These are phyloP conservation scores for Pteria penguin DNA, from an alignment of 2,888 invertebrate species.

Conservation along the genomic window DNA sequence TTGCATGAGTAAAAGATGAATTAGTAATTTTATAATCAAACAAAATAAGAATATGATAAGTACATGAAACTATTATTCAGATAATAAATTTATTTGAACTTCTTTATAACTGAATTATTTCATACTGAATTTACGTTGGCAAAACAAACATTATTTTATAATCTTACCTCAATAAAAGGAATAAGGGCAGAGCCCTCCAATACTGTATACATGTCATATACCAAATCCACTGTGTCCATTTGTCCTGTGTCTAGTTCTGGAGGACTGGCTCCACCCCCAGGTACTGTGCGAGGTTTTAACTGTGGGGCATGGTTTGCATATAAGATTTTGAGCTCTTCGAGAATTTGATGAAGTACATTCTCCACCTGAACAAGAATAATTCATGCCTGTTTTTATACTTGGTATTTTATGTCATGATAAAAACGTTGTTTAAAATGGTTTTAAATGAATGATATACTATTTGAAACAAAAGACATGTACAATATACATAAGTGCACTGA, in stretches of 20 bases:
- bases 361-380: constrained; percentile 66
- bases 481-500: too few relatives aligned
- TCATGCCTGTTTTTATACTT: too few relatives aligned
- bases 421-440: too few relatives aligned
- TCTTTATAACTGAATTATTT: not conserved
- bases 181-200: constrained; percentile 75
- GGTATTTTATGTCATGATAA: too few relatives aligned
- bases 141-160: too few relatives aligned
- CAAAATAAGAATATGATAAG: too few relatives aligned
- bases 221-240: constrained; percentile 59
- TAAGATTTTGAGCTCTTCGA: constrained; percentile 66
- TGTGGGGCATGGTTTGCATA: constrained; percentile 68
- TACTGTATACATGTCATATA: constrained; percentile 71
- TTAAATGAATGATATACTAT: not conserved
- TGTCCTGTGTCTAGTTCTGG: constrained; percentile 45
- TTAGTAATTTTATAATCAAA: too few relatives aligned
- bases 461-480: not conserved
- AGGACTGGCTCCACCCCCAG: constrained; percentile 27
- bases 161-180: constrained; percentile 72
- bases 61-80: not conserved
- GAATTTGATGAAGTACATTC: constrained; percentile 65
- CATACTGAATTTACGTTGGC: not conserved
- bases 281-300: constrained; percentile 54
- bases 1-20: not conserved
- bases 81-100: not conserved